These are phyloP conservation scores for Amblyornis subalaris DNA, from an alignment of 2,113 vertebrate genomes.

Conservation along the genomic window DNA sequence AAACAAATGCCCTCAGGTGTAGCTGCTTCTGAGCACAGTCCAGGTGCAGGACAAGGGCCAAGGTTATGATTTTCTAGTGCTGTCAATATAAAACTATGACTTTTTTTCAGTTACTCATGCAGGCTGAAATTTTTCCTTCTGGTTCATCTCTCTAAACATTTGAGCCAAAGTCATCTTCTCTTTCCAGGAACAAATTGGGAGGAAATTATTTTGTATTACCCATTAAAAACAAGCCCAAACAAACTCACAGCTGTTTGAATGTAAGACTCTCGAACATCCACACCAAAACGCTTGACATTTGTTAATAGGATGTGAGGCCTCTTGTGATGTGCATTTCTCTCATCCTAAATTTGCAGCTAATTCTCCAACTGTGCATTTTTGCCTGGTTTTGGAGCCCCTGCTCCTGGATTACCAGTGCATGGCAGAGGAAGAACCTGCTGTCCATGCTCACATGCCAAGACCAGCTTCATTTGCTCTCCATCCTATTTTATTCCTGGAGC, in stretches of 20 bases:
- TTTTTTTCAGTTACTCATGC: neutral
- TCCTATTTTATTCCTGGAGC: neutral
- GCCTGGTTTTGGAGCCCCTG: neutral
- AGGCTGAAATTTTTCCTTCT: slow-evolving; percentile 27
- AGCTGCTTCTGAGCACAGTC: neutral
- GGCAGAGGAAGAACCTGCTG: neutral
- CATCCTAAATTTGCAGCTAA: neutral
- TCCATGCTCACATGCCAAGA: neutral
- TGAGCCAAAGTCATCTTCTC: slow-evolving; percentile 41
- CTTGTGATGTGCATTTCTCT: neutral
- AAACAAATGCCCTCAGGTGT: neutral
- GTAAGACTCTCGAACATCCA: neutral
- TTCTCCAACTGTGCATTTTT: neutral
- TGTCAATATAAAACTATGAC: neutral
- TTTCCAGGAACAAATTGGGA: slow-evolving; percentile 61
- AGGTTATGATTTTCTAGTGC: neutral
- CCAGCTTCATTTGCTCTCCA: neutral
- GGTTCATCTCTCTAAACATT: slow-evolving; percentile 28
- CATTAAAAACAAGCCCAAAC: neutral
- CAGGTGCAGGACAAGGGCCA: neutral
- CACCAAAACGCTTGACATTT: neutral
- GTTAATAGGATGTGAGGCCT: neutral
- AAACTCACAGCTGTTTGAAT: slow-evolving; percentile 31
- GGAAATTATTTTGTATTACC: slow-evolving; percentile 52
- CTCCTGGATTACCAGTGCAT: neutral